A percentile compares a stretch with the other conserved stretches of the same genome.
Conservation (phyloP, 2,888 invertebrate genomes). For the Eudasyphora cyanicolor region DNA sequence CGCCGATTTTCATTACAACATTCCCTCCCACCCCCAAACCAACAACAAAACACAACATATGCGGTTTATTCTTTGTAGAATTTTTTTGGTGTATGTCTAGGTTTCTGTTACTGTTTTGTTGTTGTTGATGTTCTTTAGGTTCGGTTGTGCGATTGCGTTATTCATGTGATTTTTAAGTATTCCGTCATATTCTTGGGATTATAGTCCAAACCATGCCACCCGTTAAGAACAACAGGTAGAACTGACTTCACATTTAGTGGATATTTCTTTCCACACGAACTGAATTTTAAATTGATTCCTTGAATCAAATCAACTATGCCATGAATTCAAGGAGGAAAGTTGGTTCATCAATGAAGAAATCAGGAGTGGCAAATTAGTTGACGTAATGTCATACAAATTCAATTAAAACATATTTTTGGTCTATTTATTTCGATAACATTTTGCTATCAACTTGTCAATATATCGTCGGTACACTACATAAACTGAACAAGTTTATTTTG, state of each 20-base stretch:
- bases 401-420: no score
- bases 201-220: neutral
- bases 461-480: no score
- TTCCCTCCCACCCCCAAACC: no score
- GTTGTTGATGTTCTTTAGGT: neutral
- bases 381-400: no score
- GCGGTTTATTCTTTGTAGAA: neutral
- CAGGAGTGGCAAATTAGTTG: no score
- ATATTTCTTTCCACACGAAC: constrained; percentile 31
- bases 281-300: constrained; percentile 60
- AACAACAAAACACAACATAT: no score
- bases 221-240: neutral
- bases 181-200: neutral
- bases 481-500: no score
- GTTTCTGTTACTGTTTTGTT: neutral
- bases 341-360: no score
- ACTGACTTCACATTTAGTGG: constrained; percentile 4
- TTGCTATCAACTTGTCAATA: no score
- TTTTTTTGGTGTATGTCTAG: neutral
- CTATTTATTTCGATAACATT: no score
- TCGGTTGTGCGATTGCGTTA: no score
- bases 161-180: neutral
- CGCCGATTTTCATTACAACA: no score
- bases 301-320: constrained; percentile 16
- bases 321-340: neutral